These are phyloP conservation scores for Holothuria leucospilota DNA, from an alignment of 53 echinoderm and acorn worm genomes.

Conservation along the genomic window DNA sequence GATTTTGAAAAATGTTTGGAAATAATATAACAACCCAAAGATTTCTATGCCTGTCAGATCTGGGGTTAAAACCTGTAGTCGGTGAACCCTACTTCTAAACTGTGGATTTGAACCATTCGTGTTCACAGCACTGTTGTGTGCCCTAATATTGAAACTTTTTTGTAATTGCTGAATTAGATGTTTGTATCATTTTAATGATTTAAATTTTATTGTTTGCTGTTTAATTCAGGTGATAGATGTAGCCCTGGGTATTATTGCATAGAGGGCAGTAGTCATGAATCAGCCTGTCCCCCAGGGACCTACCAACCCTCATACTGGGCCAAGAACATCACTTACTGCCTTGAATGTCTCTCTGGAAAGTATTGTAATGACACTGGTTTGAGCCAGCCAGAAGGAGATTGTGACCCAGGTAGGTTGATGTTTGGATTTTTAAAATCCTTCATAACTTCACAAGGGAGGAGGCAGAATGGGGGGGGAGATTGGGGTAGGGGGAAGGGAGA, in stretches of 20 bases:
- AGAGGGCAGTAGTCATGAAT: constrained; percentile 77
- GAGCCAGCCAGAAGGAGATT: constrained; percentile 82
- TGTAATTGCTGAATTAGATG: background rate
- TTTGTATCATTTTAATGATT: background rate
- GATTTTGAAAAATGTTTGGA: too few relatives aligned
- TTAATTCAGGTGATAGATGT: constrained; percentile 75
- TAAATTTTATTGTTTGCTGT: background rate
- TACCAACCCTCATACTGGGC: constrained; percentile 86
- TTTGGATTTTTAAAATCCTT: too few relatives aligned
- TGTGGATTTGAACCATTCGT: too few relatives aligned
- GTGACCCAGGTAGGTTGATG: constrained; percentile 67
- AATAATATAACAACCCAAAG: too few relatives aligned
- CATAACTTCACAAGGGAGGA: too few relatives aligned
- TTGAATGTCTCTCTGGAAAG: constrained; percentile 88
- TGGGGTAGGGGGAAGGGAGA: too few relatives aligned
- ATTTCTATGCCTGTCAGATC: too few relatives aligned
- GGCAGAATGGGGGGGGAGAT: too few relatives aligned
- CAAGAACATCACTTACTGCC: constrained; percentile 86
- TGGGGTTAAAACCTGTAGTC: too few relatives aligned
- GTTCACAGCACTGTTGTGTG: too few relatives aligned
- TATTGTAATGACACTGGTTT: constrained; percentile 91
- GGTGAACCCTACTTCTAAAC: too few relatives aligned
- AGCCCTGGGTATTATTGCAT: constrained; percentile 85
- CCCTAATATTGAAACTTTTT: background rate
- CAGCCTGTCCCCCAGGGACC: constrained; percentile 90